Evolutionary conservation across 1,140 invertebrate species (phyloP), one percentile per base, ranked within the genome.

Genomic region (Drosophila sulfurigaster): DNA sequence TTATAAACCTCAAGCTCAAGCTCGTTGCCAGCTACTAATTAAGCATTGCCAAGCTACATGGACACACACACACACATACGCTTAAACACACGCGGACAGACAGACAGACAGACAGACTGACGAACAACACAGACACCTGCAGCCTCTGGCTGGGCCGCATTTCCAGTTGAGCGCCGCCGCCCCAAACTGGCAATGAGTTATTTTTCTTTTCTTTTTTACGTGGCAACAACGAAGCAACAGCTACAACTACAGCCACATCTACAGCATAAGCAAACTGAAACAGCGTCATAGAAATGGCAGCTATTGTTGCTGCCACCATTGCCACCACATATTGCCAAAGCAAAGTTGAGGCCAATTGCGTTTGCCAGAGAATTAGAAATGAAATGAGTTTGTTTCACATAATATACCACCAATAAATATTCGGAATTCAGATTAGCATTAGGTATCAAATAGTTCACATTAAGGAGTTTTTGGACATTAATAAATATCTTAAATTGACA

Each of bases 161-260:
- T 87, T 87, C 83, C 83, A 89, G 83, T 87, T 87, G 83, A 87
- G 77, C 83, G 80, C 71, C 49, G 67, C 57, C 82, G 82, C 75
- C 82, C 82, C 82, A 76, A 87, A 79, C 83, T 83, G 83, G 80
- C 82, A 83, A 83, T 83, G 83, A 83, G 79, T 4, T 38, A 38
- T 15, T 62, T 13, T 62, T 11, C 11, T 48, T 46, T 7, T 32
- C 15, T 60, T 35, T 11, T 60, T 11, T 78, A 85, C 74, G 75
- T 76, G 63, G 48, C 67, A 71, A 71, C 49, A 69, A 67, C 49
- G 35, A 64, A 54, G 72, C 71, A 68, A 72, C 67, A 25, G 20
- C 20, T 20, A 72, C 67, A 25, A 3, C 20, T 20, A 20, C 20
- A 20, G 20, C 20, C 0, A 25, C 20, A 25, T 25, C 20, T 25